A percentile compares a stretch with the other conserved stretches of the same genome.
These are phyloP conservation scores for Drosophila mauritiana DNA, from an alignment of 1,140 invertebrate genomes.

Conservation along the genomic window DNA sequence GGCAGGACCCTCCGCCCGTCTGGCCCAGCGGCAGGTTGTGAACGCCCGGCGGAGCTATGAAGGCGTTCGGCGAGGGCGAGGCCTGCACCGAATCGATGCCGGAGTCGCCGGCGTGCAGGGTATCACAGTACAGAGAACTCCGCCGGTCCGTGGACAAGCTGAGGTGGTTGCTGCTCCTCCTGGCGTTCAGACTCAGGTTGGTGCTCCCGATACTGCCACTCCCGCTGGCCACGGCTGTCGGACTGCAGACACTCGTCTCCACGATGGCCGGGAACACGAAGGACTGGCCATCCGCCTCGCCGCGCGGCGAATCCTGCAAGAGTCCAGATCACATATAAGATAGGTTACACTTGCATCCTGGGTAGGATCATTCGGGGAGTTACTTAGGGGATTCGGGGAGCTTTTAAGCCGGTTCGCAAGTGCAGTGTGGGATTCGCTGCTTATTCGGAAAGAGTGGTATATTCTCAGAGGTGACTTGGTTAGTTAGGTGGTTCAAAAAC, in stretches of 20 bases:
- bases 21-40: conserved; percentile 57
- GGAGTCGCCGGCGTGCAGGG: conserved; percentile 85
- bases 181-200: conserved; percentile 35
- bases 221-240: conserved; percentile 33
- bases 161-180: conserved; percentile 68
- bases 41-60: conserved; percentile 82
- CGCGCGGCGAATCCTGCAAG: conserved; percentile 88
- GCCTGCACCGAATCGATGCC: conserved; percentile 90
- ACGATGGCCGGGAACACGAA: conserved; percentile 87
- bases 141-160: conserved; percentile 72
- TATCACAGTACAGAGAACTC: conserved; percentile 83
- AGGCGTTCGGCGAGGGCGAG: conserved; percentile 87
- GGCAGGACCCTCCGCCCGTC: conserved; percentile 75
- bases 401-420: conserved; percentile 40
- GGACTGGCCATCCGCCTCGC: conserved; percentile 88
- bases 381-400: conserved; percentile 12
- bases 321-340: conserved; percentile 44
- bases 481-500: conserved; percentile 40
- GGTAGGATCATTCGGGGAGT: neutral
- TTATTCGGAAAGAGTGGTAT: conserved; percentile 14
- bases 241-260: conserved; percentile 84
- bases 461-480: conserved; percentile 15
- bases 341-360: conserved; percentile 1
- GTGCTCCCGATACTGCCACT: conserved; percentile 37
- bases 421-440: conserved; percentile 52